Percentiles rank a stretch among this genome's conserved stretches.
Conservation (phyloP, 2,113 vertebrate species). For the Solea senegalensis region DNA sequence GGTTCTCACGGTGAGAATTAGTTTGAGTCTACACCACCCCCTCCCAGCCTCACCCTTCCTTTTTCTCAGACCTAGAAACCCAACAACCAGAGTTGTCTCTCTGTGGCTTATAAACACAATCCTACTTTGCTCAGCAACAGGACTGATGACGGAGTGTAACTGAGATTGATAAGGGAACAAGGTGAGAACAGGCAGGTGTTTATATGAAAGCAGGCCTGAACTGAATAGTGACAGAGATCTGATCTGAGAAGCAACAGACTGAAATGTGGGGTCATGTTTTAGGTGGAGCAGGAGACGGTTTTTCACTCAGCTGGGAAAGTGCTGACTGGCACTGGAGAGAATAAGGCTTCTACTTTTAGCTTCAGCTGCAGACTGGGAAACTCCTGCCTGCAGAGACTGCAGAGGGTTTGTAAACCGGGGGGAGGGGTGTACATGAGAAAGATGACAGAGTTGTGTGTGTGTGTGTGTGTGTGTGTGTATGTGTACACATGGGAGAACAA, state of each 20-base stretch:
- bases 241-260: conserved; percentile 7
- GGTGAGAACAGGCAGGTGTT: conserved; percentile 48
- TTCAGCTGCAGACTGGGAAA: conserved; percentile 49
- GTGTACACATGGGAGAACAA: conserved; percentile 22
- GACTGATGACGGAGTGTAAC: conserved; percentile 58
- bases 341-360: conserved; percentile 62
- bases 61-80: conserved; percentile 19
- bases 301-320: conserved; percentile 65
- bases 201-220: conserved; percentile 36
- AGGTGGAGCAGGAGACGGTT: conserved; percentile 47
- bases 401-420: not conserved
- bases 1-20: conserved; percentile 51
- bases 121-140: conserved; percentile 63
- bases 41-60: conserved; percentile 37
- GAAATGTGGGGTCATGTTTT: conserved; percentile 28
- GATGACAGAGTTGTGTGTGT: conserved; percentile 1
- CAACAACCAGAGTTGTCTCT: conserved; percentile 34
- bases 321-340: conserved; percentile 56
- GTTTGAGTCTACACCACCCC: conserved; percentile 25
- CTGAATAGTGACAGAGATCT: conserved; percentile 1
- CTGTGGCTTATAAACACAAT: conserved; percentile 55
- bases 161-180: conserved; percentile 41
- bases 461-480: conserved; percentile 4
- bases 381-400: conserved; percentile 20
- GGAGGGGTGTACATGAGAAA: conserved; percentile 30